phyloP scores from a whole-genome alignment of 2,113 vertebrate species.

The Takifugu bimaculatus region DNA sequence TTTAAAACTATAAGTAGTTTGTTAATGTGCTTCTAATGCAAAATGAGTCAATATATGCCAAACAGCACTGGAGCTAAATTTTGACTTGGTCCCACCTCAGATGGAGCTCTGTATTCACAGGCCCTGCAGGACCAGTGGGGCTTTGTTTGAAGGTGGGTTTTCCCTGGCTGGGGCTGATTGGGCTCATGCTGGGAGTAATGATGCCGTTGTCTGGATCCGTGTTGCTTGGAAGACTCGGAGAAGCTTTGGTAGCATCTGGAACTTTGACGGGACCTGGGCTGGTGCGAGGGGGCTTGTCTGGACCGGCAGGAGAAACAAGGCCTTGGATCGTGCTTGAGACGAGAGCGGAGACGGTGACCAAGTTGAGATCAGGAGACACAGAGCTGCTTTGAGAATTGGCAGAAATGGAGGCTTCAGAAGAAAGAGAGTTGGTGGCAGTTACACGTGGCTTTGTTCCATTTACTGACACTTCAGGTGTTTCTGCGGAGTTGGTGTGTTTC shows the following conservation, averaged over 20 bases:
- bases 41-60: too few relatives aligned
- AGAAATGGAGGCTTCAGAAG: slow-evolving; percentile 18
- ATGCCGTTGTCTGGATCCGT: slow-evolving; percentile 19
- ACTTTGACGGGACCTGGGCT: slow-evolving; percentile 11
- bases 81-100: slow-evolving; percentile 38
- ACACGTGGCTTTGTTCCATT: slow-evolving; percentile 40
- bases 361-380: slow-evolving; percentile 7
- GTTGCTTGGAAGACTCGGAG: neutral
- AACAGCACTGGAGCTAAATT: neutral
- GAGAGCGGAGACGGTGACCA: slow-evolving; percentile 51
- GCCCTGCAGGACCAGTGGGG: slow-evolving; percentile 26
- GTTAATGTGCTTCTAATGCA: too few relatives aligned
- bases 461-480: slow-evolving; percentile 8
- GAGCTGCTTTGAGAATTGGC: slow-evolving; percentile 2
- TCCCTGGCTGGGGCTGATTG: slow-evolving; percentile 25
- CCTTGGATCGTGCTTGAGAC: slow-evolving; percentile 57
- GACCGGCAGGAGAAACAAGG: slow-evolving; percentile 35
- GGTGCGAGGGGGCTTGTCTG: slow-evolving; percentile 15
- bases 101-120: slow-evolving; percentile 23
- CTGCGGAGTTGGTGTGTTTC: slow-evolving; percentile 3
- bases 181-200: slow-evolving; percentile 27
- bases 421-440: slow-evolving; percentile 6
- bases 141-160: slow-evolving; percentile 33
- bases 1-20: neutral
- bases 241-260: neutral